Base-by-base conservation (phyloP, 2,888 invertebrate genomes). In the Lasioglossum leucozonium region DNA sequence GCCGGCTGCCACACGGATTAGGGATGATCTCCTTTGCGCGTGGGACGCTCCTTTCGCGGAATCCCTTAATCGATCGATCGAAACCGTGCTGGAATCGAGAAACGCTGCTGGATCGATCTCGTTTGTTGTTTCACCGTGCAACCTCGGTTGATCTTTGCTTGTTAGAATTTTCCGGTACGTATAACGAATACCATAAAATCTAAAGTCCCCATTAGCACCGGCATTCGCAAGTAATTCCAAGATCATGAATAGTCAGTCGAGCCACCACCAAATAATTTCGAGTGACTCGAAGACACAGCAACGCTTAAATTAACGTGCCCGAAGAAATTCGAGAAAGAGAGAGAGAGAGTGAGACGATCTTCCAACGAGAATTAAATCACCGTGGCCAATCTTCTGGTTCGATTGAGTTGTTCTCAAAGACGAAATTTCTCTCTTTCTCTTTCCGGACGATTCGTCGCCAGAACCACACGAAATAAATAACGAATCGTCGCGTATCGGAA, bases 1-100 rank as follows among this genome's bases (percentile, higher is more conserved):
- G 30, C 30, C 78, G 22, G 81, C 40, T 55, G 82, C 51, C 73
- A 67, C 69, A 55, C 84, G 77, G 77, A 82, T 84, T 82, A 79
- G 78, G 51, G 58, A 82, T 72, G 82, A 83, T 87, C 87, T 72
- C 78, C 83, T 84, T 79, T 85, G 73, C 65, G 71, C 26, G 55
- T 11, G 34, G 67, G n/a, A 62, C 30, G 74, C 55, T 79, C 76
- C 47, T 67, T 47, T 18, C 47, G 65, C 47, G 22, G 37, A 67
- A n/a, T n/a, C 47, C 34, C 47, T 18, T 76, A 76, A 76, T 76
- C 76, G 76, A 67, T 37, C 76, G 76, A 67, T 37, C 58, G 13
- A 26, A 58, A 58, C 26, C 26, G 26, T 13, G 13, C 26, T n/a
- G n/a, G n/a, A 4, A 58, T 58, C 26, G 55, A 58, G 55, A 11